These are phyloP conservation scores for Casuarius casuarius DNA, from an alignment of 2,113 vertebrate genomes.

Conservation along the genomic window DNA sequence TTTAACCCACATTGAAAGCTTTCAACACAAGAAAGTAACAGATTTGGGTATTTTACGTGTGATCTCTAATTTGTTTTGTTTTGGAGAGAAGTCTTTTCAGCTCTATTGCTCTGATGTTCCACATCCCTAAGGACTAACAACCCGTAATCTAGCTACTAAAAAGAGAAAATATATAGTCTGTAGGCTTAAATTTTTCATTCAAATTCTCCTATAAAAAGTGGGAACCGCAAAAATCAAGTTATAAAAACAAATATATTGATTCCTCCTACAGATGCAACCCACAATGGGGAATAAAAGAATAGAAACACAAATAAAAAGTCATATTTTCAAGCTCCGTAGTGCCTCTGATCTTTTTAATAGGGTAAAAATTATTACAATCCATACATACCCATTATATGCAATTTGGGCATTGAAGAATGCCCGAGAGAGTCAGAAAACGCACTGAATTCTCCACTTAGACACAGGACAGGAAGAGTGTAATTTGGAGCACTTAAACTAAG, in stretches of 20 bases:
- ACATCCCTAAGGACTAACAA: neutral
- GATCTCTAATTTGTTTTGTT: neutral
- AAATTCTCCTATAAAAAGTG: neutral
- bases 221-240: neutral
- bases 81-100: neutral
- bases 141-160: neutral
- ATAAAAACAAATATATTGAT: neutral
- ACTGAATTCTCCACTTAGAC: neutral
- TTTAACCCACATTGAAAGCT: neutral
- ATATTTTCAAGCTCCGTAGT: neutral
- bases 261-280: neutral
- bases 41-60: neutral
- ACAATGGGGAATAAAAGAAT: neutral
- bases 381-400: neutral
- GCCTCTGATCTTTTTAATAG: neutral
- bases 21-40: neutral
- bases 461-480: accelerated
- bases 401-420: neutral
- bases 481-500: neutral
- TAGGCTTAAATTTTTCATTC: neutral
- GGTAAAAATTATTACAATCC: neutral
- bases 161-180: neutral
- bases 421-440: neutral
- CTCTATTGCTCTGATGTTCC: neutral
- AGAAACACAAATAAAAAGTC: neutral